phyloP scores from a whole-genome alignment of 2,888 invertebrate species.

The Dryobota labecula region DNA sequence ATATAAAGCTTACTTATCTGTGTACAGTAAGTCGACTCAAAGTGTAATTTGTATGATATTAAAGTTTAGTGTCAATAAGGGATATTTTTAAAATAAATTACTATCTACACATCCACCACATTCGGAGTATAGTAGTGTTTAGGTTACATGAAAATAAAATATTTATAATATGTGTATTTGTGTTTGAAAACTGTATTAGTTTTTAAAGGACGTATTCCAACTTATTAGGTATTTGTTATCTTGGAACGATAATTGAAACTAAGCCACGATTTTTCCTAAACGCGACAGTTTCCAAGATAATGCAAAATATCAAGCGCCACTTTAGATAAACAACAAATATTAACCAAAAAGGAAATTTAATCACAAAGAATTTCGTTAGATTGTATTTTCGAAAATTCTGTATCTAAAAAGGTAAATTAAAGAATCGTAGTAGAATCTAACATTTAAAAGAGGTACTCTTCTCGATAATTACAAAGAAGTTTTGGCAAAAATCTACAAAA shows the following conservation, averaged over 20 bases:
- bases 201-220: background rate
- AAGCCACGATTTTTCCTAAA: background rate
- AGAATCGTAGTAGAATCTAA: background rate
- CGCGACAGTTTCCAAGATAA: background rate
- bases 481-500: background rate
- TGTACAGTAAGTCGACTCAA: slow-evolving; percentile 52
- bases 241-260: background rate
- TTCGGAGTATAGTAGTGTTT: slow-evolving; percentile 66
- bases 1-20: slow-evolving; percentile 47
- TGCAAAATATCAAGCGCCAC: background rate
- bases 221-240: background rate
- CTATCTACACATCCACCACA: slow-evolving; percentile 61
- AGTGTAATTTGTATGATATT: slow-evolving; percentile 60
- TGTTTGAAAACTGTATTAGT: slow-evolving; percentile 49
- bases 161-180: slow-evolving; percentile 63
- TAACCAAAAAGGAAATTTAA: slow-evolving; percentile 9
- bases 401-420: background rate
- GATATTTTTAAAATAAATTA: slow-evolving; percentile 60
- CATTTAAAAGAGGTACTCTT: background rate
- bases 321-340: slow-evolving; percentile 21
- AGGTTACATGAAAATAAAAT: slow-evolving; percentile 67
- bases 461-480: background rate
- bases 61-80: slow-evolving; percentile 54
- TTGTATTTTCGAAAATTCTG: background rate
- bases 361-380: slow-evolving; percentile 5